Evolutionary conservation across 2,797 vertebrate genomes (phyloP), one percentile per base, ranked within the genome.

Genomic region (Eidolon dupreanum): DNA sequence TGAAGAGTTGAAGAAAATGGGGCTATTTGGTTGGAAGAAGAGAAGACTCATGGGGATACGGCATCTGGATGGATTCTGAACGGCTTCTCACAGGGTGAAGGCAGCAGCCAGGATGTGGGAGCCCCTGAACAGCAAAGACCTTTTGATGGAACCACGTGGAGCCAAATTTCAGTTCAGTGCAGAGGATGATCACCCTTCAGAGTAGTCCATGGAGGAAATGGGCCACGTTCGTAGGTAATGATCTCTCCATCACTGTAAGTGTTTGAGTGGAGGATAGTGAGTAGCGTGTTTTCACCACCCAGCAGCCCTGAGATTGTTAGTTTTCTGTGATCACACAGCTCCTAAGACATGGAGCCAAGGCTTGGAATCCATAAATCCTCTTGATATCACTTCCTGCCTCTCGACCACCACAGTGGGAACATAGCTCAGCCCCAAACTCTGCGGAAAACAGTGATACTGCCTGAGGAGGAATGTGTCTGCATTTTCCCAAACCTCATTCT

Each of bases 351-450:
- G n/a, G 33, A 71, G 13, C 15, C 0, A 89, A 3, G 19, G 31
- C 13, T 91, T 83, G 15, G 71, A 88, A 61, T 95, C 17, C 28
- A 79, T 73, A 66, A 94, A 82, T 57, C n/a, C 10, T 75, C 92
- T 90, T 73, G 2, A 88, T 85, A n/a, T 79, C 43, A 75, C 15
- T 91, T 46, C 41, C 65, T 94, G 15, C 17, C 9, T 92, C 71
- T 71, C 75, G 57, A 79, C 49, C 49, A 49, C 49, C 49, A n/a
- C 3, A 63, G 1, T 71, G 5, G 1, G 17, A 71, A 74, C 15
- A 75, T 2, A 57, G 28, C 70, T 7, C 26, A 79, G 43, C 51
- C 0, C 4, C 16, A 96, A 96, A 3, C 31, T 89, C 13, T 77
- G 5, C 68, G 33, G 49, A 85, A 94, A 77, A 22, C 49, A 79